Conservation (phyloP, 1,140 invertebrate species). For the Tachypleus tridentatus region DNA sequence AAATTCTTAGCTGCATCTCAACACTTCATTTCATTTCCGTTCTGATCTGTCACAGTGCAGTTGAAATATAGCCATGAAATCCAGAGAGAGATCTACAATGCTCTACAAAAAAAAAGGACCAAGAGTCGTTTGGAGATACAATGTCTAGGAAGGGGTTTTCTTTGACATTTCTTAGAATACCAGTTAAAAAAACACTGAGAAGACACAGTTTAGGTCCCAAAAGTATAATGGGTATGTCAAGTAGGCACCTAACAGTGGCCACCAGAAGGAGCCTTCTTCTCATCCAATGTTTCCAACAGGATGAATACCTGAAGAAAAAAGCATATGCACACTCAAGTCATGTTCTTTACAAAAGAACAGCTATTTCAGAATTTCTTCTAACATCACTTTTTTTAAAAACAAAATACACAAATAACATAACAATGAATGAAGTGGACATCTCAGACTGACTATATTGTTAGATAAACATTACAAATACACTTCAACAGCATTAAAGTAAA, state of each 20-base stretch:
- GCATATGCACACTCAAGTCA: too few relatives aligned
- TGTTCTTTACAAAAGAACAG: too few relatives aligned
- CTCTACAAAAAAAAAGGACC: conserved; percentile 43
- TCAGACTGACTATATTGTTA: too few relatives aligned
- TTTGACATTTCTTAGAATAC: conserved; percentile 61
- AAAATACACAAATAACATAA: too few relatives aligned
- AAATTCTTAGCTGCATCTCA: conserved; percentile 80
- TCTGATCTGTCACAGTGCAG: conserved; percentile 65
- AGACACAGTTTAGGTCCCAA: conserved; percentile 45
- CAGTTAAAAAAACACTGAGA: conserved; percentile 19
- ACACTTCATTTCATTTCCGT: conserved; percentile 62
- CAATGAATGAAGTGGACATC: too few relatives aligned
- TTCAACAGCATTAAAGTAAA: too few relatives aligned
- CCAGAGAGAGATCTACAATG: conserved; percentile 61
- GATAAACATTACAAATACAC: too few relatives aligned
- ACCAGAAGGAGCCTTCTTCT: conserved; percentile 53
- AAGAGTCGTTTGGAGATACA: conserved; percentile 31
- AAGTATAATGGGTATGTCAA: conserved; percentile 46
- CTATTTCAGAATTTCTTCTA: too few relatives aligned
- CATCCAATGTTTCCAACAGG: conserved; percentile 74
- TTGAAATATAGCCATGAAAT: conserved; percentile 76
- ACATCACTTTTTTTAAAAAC: too few relatives aligned
- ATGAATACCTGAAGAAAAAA: too few relatives aligned
- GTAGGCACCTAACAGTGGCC: conserved; percentile 54
- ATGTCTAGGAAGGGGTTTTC: conserved; percentile 43